A percentile compares a stretch with the other conserved stretches of the same genome.
These are phyloP conservation scores for Andricus grossulariae DNA, from an alignment of 1,140 invertebrate genomes.

Conservation along the genomic window DNA sequence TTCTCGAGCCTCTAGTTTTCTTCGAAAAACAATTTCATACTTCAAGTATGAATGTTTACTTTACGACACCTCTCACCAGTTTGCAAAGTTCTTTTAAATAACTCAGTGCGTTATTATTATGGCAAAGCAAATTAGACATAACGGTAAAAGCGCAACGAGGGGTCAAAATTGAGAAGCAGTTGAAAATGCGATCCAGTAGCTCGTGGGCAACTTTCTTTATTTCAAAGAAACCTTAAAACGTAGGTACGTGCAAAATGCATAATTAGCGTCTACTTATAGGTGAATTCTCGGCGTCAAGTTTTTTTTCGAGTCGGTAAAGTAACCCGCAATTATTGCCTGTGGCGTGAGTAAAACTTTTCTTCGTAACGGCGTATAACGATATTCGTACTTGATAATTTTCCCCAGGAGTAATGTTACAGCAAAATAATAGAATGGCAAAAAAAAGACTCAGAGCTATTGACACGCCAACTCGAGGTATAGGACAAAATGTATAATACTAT, in stretches of 20 bases:
- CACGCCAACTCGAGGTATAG: constrained; percentile 33
- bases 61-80: constrained; percentile 15
- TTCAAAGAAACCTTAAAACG: constrained; percentile 27
- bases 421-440: constrained; percentile 34
- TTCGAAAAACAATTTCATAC: constrained; percentile 17
- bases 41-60: constrained; percentile 8
- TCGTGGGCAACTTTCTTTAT: constrained; percentile 26
- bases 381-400: constrained; percentile 52
- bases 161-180: constrained; percentile 20
- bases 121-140: constrained; percentile 2
- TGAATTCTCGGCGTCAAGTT: constrained; percentile 46
- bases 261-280: constrained; percentile 56
- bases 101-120: background rate
- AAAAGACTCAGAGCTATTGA: constrained; percentile 33
- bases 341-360: constrained; percentile 58
- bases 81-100: constrained; percentile 6
- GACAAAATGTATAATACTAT: constrained; percentile 29
- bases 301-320: constrained; percentile 60
- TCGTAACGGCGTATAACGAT: constrained; percentile 44
- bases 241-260: constrained; percentile 58
- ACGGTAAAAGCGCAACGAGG: constrained; percentile 22
- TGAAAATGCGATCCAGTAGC: constrained; percentile 22
- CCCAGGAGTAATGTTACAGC: constrained; percentile 39
- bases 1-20: background rate
- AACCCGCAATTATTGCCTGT: constrained; percentile 59